Conservation (phyloP, 2,797 vertebrate genomes). For the Synanceia verrucosa region DNA sequence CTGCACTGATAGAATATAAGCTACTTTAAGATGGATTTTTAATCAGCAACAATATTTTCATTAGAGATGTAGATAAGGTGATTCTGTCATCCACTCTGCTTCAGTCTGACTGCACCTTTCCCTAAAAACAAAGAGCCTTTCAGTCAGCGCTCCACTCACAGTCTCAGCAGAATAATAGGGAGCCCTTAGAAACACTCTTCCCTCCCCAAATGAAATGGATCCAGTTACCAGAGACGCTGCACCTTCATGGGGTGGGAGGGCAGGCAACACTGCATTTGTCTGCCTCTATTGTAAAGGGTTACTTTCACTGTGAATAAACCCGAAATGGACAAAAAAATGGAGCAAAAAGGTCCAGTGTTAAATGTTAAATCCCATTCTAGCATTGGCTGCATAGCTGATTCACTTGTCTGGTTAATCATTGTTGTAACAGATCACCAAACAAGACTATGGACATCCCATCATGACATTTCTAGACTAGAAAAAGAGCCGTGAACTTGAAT, state of each 20-base stretch:
- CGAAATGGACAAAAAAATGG: too few species aligned
- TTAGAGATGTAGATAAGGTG: not conserved
- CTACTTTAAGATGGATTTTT: not conserved
- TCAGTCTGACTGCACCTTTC: slow-evolving; percentile 28
- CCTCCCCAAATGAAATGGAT: slow-evolving; percentile 50
- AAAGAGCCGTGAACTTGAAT: not conserved
- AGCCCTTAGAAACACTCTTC: slow-evolving; percentile 37
- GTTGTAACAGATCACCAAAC: not conserved
- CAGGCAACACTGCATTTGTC: slow-evolving; percentile 13
- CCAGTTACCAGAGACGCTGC: slow-evolving; percentile 57
- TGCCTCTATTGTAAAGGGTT: slow-evolving; percentile 11
- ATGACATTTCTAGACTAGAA: not conserved
- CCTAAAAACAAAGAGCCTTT: slow-evolving; percentile 52
- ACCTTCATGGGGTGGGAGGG: slow-evolving; percentile 19
- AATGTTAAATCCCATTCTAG: not conserved
- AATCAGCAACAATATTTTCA: slow-evolving; percentile 1
- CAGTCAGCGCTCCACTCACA: slow-evolving; percentile 28
- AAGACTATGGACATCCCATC: not conserved
- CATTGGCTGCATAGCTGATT: not conserved
- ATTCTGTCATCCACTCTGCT: slow-evolving; percentile 2
- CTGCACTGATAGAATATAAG: not conserved
- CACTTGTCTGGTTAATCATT: not conserved
- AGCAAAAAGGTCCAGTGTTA: not conserved
- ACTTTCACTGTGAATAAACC: slow-evolving; percentile 13
- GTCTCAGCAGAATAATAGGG: slow-evolving; percentile 51